Percentiles rank a stretch among this genome's conserved stretches.
Evolutionary conservation across 1,140 invertebrate genomes (phyloP).

Genomic region (Pachyrhynchus sulphureomaculatus): DNA sequence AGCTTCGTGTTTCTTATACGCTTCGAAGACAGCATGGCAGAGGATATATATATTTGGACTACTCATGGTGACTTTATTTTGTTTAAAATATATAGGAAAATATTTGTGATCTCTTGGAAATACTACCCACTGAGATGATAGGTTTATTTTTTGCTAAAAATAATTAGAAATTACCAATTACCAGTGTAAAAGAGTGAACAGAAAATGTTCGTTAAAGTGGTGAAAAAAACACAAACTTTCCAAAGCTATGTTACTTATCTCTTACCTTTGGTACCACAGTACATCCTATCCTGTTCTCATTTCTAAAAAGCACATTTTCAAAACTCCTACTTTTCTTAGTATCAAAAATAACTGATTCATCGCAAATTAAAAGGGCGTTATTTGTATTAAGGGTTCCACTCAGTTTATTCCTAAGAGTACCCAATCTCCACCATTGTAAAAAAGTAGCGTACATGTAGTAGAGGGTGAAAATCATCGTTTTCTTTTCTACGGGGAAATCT

Average conservation of each 20-base stretch:
- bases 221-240: too few relatives aligned
- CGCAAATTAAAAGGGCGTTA: conserved; percentile 46
- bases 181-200: too few relatives aligned
- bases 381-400: conserved; percentile 44
- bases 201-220: too few relatives aligned
- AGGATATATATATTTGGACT: conserved; percentile 53
- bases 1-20: conserved; percentile 41
- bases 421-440: conserved; percentile 65
- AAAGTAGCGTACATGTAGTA: conserved; percentile 69
- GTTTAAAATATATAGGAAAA: conserved; percentile 55
- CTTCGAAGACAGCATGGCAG: conserved; percentile 54
- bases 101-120: conserved; percentile 54
- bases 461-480: conserved; percentile 61
- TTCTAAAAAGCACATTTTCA: conserved; percentile 48
- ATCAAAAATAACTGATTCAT: conserved; percentile 32
- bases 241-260: too few relatives aligned
- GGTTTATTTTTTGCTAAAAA: conserved; percentile 46
- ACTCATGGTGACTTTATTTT: conserved; percentile 33
- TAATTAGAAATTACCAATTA: conserved; percentile 8
- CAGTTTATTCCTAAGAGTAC: conserved; percentile 52
- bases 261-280: conserved; percentile 52
- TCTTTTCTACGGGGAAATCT: background rate
- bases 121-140: conserved; percentile 57
- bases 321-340: conserved; percentile 38
- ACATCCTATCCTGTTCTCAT: conserved; percentile 46